Base-by-base conservation (phyloP, 1,140 invertebrate species). In the Drosophila ironensis region DNA sequence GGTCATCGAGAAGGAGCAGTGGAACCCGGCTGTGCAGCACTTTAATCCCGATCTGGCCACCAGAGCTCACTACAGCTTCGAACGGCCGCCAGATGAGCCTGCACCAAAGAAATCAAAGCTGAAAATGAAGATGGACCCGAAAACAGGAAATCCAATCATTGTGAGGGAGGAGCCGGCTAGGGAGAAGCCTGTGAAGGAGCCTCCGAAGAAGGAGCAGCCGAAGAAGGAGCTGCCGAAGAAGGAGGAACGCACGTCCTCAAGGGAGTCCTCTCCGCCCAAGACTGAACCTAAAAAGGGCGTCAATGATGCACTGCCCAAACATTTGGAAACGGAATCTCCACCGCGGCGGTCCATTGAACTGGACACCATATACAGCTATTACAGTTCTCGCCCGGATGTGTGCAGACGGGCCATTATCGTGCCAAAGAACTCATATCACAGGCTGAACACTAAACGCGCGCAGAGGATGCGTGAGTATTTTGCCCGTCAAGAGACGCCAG, bases 11-110 rank as follows among this genome's bases (percentile, higher is more conserved):
- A 87, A 88, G 37, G 78, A 74, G 16, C 52, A 81, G n/a, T 44
- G 41, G 6, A 53, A 86, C 20, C 25, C 38, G 8, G 7, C 47
- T 0, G 54, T 70, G 7, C 24, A 70, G 0, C 70, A 63, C 16
- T 80, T 56, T 22, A 73, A 72, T 11, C 81, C 74, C 0, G 75
- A 86, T 0, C 22, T 84, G 19, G 73, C 80, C 8, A 64, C 59
- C 2, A 40, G 70, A 2, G 78, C 81, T 0, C 78, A 75, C 35
- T 89, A 89, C 22, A 87, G 88, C 12, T 88, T 88, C 8, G 88
- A 89, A 25, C 53, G 80, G 0, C 46, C 47, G 0, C 25, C 57
- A 0, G 80, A 86, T 11, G 80, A 84, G 12, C 33, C 27, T 0
- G 14, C 9, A 0, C 78, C 86, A 16, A 78, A 73, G 25, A 54